These are phyloP conservation scores for Pemphredon lugubris DNA, from an alignment of 2,888 invertebrate genomes.

Conservation along the genomic window DNA sequence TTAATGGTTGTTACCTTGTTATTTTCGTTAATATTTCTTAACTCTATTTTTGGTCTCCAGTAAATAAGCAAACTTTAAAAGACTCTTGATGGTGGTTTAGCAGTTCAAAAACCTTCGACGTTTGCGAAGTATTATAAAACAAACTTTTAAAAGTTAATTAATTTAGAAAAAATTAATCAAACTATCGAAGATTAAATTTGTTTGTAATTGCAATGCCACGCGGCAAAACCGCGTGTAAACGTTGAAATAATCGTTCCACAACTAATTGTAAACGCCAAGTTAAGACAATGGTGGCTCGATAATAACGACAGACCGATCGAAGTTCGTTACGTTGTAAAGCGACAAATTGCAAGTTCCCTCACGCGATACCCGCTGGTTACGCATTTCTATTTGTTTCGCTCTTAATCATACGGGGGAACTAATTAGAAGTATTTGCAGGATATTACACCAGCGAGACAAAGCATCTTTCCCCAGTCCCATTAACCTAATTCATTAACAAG, in stretches of 20 bases:
- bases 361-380: conserved; percentile 3
- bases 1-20: too few relatives aligned
- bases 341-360: conserved; percentile 15
- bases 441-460: background rate
- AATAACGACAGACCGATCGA: conserved; percentile 29
- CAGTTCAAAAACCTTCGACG: too few relatives aligned
- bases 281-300: conserved; percentile 7
- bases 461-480: background rate
- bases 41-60: too few relatives aligned
- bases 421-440: background rate
- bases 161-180: too few relatives aligned
- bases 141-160: too few relatives aligned
- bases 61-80: too few relatives aligned
- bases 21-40: too few relatives aligned
- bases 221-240: conserved; percentile 1
- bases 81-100: too few relatives aligned
- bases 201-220: too few relatives aligned
- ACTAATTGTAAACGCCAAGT: conserved; percentile 17
- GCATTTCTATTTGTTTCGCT: background rate
- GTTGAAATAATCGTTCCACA: conserved; percentile 12
- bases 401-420: background rate
- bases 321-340: conserved; percentile 29
- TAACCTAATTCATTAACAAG: conserved; percentile 1
- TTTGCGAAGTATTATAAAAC: too few relatives aligned
- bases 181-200: background rate